Conservation (phyloP, 2,797 vertebrate genomes). For the Lithobates sylvaticus region DNA sequence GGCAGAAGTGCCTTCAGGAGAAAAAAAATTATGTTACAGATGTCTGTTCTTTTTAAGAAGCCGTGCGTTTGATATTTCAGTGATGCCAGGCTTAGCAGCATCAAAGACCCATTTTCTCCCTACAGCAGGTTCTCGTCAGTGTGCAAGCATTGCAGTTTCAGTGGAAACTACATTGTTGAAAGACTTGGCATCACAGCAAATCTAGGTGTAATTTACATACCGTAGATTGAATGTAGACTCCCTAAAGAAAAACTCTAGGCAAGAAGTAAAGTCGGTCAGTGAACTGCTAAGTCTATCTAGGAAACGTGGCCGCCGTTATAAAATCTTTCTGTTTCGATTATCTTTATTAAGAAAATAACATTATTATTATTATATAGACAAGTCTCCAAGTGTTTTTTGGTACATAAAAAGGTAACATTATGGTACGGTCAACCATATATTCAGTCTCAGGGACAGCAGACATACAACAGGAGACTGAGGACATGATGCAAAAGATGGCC, state of each 20-base stretch:
- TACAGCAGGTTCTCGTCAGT: not conserved
- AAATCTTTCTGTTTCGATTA: no score
- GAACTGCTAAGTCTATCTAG: no score
- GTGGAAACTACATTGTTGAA: not conserved
- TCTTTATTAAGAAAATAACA: no score
- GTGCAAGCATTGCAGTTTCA: not conserved
- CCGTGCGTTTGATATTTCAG: not conserved
- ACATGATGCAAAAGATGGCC: no score
- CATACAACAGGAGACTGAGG: no score
- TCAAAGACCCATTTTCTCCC: not conserved
- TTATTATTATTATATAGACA: no score
- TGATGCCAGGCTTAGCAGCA: not conserved
- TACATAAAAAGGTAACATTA: no score
- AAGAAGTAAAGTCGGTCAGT: not conserved
- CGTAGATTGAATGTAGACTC: no score
- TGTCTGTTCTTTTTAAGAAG: not conserved
- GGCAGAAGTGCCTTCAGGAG: not conserved
- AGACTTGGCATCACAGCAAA: not conserved
- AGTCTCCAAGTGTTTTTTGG: no score
- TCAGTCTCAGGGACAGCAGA: no score
- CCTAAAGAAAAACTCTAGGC: not conserved
- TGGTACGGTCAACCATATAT: no score
- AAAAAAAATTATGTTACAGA: not conserved
- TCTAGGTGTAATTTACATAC: not conserved
- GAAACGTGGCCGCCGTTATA: no score